These are phyloP conservation scores for Murina feae DNA, from an alignment of 2,113 vertebrate genomes.

Conservation along the genomic window DNA sequence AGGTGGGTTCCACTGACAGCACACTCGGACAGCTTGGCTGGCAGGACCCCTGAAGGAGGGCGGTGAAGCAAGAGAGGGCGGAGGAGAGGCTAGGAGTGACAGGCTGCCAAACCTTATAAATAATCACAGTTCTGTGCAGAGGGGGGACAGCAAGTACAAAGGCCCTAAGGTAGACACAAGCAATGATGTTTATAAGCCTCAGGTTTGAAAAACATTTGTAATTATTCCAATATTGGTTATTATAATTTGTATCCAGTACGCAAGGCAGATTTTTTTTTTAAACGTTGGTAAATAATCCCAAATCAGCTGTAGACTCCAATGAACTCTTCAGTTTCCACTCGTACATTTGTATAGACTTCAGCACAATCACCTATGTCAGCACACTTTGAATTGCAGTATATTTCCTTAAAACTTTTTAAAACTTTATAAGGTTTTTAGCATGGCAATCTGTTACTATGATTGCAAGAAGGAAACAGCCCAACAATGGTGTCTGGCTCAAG, in stretches of 20 bases:
- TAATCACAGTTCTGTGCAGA: neutral
- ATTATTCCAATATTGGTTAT: neutral
- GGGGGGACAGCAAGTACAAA: neutral
- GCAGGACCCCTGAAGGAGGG: too few species aligned
- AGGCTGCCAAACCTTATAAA: neutral
- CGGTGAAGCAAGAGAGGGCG: too few species aligned
- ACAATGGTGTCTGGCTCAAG: constrained; percentile 42
- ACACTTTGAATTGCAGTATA: neutral
- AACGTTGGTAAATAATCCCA: neutral
- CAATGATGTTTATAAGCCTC: neutral
- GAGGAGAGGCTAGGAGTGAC: neutral
- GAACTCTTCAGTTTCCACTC: neutral
- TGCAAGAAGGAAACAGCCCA: constrained; percentile 59
- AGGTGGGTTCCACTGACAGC: neutral
- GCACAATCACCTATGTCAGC: neutral
- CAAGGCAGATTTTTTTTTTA: neutral
- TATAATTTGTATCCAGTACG: neutral
- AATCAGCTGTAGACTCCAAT: neutral
- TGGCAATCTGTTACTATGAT: constrained; percentile 59
- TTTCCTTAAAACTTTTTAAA: constrained; percentile 15
- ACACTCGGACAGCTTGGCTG: neutral
- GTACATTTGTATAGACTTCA: neutral
- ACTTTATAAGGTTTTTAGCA: constrained; percentile 26
- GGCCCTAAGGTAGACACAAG: neutral
- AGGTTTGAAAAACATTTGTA: neutral